Conservation (phyloP, 2,113 vertebrate species). For the Delphinapterus leucas region DNA sequence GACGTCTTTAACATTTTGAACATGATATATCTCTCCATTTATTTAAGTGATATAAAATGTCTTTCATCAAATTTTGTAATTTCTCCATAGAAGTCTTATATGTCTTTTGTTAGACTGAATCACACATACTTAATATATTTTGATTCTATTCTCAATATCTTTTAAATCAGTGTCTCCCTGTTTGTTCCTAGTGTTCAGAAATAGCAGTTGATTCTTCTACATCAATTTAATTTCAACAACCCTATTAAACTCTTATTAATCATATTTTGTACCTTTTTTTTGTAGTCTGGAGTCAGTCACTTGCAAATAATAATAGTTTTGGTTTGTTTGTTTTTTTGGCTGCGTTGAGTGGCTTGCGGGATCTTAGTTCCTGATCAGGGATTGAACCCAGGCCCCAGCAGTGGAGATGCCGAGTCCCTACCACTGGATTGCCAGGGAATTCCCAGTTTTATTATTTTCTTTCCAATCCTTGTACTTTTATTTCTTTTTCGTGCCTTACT, state of each 20-base stretch:
- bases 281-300: background rate
- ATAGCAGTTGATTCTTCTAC: background rate
- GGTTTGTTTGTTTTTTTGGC: background rate
- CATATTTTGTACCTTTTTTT: background rate
- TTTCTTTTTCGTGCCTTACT: background rate
- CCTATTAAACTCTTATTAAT: background rate
- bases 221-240: background rate
- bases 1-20: background rate
- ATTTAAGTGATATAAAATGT: background rate
- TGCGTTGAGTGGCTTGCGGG: background rate
- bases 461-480: background rate
- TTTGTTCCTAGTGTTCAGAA: background rate
- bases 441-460: background rate
- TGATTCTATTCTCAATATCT: background rate
- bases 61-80: conserved; percentile 11
- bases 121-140: background rate
- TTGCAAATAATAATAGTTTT: background rate
- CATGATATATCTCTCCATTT: background rate
- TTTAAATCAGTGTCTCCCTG: background rate
- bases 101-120: conserved; percentile 29
- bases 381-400: background rate
- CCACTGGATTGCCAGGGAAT: background rate
- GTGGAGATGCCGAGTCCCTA: background rate
- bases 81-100: background rate
- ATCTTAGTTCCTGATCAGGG: background rate